These are phyloP conservation scores for Scrobipalpa costella DNA, from an alignment of 2,888 invertebrate species.

Conservation along the genomic window DNA sequence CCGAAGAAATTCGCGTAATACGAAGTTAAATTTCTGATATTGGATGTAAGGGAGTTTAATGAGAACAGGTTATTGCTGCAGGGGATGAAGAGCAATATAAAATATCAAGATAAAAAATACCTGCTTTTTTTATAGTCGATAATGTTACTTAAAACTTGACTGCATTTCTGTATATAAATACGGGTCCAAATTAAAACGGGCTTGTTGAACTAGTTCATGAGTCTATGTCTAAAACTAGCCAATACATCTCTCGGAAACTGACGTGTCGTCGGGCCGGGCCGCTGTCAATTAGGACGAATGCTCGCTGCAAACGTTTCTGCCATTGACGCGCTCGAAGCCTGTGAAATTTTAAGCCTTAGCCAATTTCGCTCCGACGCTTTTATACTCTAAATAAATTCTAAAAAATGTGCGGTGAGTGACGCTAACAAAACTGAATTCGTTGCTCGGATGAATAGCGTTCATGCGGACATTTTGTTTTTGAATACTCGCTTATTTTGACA, in stretches of 20 bases:
- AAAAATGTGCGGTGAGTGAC: background rate
- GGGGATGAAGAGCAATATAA: too few relatives aligned
- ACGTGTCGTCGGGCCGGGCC: slow-evolving; percentile 32
- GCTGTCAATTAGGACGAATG: slow-evolving; percentile 24
- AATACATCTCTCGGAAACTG: slow-evolving; percentile 22
- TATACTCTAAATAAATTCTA: background rate
- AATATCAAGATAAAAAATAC: too few relatives aligned
- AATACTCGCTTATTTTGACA: background rate
- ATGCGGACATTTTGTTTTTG: background rate
- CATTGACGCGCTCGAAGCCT: slow-evolving; percentile 22
- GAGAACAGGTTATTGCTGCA: background rate
- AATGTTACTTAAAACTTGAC: too few relatives aligned
- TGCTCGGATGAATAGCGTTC: slow-evolving; percentile 1
- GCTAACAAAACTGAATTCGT: background rate
- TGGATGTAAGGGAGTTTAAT: slow-evolving; percentile 5
- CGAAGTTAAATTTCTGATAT: slow-evolving; percentile 22
- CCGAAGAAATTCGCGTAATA: slow-evolving; percentile 37
- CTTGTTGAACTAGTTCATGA: background rate
- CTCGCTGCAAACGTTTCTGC: slow-evolving; percentile 13
- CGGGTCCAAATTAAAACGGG: background rate
- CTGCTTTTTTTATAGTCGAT: too few relatives aligned
- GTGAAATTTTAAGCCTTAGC: slow-evolving; percentile 24
- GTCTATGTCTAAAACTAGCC: slow-evolving; percentile 14
- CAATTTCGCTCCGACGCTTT: slow-evolving; percentile 9
- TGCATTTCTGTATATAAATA: background rate